Conservation (phyloP, 2,888 invertebrate species). For the Cephus rjabovi region DNA sequence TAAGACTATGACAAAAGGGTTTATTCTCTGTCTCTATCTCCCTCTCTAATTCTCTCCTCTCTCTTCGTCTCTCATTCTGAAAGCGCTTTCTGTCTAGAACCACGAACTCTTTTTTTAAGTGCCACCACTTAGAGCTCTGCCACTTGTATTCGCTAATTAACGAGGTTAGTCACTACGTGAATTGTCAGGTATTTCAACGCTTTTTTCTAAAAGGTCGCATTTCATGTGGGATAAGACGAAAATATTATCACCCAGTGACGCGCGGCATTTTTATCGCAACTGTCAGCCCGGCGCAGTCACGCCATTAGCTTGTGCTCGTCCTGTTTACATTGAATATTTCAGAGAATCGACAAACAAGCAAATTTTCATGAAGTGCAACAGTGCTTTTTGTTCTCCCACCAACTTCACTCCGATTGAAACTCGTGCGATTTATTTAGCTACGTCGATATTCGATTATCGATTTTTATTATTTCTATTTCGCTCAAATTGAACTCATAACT, state of each 20-base stretch:
- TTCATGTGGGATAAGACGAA: neutral
- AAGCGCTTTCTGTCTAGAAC: conserved; percentile 33
- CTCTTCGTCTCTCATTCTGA: conserved; percentile 31
- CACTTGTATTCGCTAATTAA: conserved; percentile 44
- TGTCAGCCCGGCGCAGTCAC: neutral
- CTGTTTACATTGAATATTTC: neutral
- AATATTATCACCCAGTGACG: neutral
- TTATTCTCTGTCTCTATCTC: neutral
- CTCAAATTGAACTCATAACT: neutral
- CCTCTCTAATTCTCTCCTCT: neutral
- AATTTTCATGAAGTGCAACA: neutral
- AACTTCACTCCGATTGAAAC: neutral
- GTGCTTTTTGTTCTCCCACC: neutral
- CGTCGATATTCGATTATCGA: neutral
- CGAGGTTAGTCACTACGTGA: conserved; percentile 31
- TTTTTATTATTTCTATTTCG: neutral
- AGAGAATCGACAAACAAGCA: neutral
- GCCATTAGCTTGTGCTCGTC: neutral
- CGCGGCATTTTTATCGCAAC: neutral
- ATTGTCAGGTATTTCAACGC: neutral
- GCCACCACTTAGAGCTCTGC: conserved; percentile 28
- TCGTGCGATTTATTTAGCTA: neutral
- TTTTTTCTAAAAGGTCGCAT: neutral
- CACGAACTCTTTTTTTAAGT: conserved; percentile 27
- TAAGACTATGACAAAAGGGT: neutral